phyloP scores from a whole-genome alignment of 2,113 vertebrate genomes.

The Numida meleagris region DNA sequence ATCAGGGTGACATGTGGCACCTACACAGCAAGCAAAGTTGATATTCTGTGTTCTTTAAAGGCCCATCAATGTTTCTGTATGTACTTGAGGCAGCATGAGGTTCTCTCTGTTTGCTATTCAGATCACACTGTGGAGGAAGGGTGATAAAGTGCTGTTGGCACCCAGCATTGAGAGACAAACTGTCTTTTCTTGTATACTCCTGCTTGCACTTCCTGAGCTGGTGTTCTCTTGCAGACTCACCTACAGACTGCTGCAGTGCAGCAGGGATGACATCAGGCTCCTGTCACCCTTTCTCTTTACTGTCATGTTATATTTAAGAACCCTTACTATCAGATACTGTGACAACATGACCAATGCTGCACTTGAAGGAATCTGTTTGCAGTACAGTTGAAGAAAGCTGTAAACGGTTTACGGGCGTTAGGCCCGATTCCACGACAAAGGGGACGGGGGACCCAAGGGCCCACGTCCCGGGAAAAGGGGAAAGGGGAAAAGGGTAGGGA shows the following conservation, averaged over 20 bases:
- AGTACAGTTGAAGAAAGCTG: background rate
- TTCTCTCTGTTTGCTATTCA: background rate
- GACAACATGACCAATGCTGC: background rate
- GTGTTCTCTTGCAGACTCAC: background rate
- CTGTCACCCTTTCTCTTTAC: background rate
- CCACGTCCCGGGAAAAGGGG: too few species aligned
- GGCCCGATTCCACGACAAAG: too few species aligned
- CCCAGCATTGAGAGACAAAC: background rate
- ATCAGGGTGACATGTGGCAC: background rate
- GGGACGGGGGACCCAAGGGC: too few species aligned
- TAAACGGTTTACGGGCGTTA: too few species aligned
- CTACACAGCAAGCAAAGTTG: background rate
- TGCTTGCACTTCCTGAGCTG: background rate
- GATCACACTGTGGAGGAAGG: background rate
- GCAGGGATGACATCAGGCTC: background rate
- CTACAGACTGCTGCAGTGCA: background rate
- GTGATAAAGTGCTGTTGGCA: background rate
- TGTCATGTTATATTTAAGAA: background rate
- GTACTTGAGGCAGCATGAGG: background rate
- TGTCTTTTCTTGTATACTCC: background rate
- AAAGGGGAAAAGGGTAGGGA: too few species aligned
- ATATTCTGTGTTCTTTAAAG: background rate
- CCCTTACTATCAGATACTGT: background rate
- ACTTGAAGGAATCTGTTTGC: background rate
- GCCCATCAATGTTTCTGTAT: background rate